Percentiles rank a stretch among this genome's conserved stretches.
phyloP scores from a whole-genome alignment of 30 jellyfish, hydroid and myxozoan genomes.

The Nemopilema nomurai region DNA sequence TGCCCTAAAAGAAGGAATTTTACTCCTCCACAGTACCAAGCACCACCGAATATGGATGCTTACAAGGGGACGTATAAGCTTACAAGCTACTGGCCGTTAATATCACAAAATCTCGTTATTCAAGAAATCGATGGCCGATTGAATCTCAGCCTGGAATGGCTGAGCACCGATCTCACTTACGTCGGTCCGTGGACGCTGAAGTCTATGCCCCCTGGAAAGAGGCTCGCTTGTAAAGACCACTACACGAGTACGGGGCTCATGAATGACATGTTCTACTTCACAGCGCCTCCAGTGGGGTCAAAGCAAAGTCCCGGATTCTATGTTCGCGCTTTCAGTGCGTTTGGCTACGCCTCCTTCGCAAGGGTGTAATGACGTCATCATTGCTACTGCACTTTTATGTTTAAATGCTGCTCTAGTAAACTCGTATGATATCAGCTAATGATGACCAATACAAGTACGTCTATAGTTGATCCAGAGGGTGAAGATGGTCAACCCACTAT shows the following conservation, averaged over 20 bases:
- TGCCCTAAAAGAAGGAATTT: no score
- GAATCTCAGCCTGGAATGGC: constrained; percentile 43
- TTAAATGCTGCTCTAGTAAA: neutral
- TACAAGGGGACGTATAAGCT: constrained; percentile 59
- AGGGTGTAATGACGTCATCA: constrained; percentile 7
- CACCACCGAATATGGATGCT: constrained; percentile 45
- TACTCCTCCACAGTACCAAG: constrained; percentile 41
- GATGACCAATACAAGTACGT: neutral
- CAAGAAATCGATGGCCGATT: constrained; percentile 30
- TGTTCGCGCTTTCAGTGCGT: constrained; percentile 32
- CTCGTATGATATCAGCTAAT: neutral
- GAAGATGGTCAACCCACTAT: neutral
- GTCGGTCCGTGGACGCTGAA: constrained; percentile 42
- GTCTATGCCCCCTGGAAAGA: constrained; percentile 24
- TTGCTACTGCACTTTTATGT: neutral
- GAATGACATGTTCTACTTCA: constrained; percentile 26
- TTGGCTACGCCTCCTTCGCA: constrained; percentile 42
- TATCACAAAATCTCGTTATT: constrained; percentile 23
- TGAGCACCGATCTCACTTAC: constrained; percentile 31
- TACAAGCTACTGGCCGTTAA: constrained; percentile 70
- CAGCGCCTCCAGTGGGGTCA: constrained; percentile 12
- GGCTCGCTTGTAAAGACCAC: neutral
- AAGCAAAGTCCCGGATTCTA: constrained; percentile 46
- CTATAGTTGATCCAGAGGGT: neutral
- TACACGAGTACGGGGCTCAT: constrained; percentile 16